Base-by-base conservation (phyloP, 2,888 invertebrate genomes). In the Amblyjoppa fuscipennis region DNA sequence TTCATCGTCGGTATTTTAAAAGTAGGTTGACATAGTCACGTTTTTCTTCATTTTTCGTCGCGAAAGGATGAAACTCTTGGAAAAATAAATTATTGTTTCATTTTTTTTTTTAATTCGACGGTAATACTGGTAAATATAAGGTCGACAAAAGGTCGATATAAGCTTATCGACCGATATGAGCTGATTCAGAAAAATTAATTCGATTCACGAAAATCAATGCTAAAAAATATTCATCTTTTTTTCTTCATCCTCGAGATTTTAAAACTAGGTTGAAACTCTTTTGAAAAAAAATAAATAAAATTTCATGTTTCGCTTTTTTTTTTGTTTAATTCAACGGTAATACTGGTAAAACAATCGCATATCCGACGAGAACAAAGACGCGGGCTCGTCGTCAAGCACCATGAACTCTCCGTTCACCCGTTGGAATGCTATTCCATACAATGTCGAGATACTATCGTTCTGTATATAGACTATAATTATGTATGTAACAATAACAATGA, bases 351-450 rank as follows among this genome's bases (percentile, higher is more conserved):
- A 88, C 87, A 88, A 89, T 89, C 81, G 76, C 68, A 81, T 74
- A 76, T 16, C 59, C 73, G 84, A 79, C 82, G 53, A 74, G 13
- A 59, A 13, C 75, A 82, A 77, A 71, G 83, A 81, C 82, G 71
- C 53, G 28, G 61, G 64, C 53, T 87, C 84, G 82, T 73, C 78
- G 77, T 81, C 81, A 86, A 90, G 88, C 89, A 89, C 88, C 89
- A 86, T 86, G 73, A 88, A 88, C 71, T 86, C 80, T 87, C 83
- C 69, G 66, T 85, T 84, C 84, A 78, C 71, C 76, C 82, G 85
- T 77, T 89, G 91, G 91, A 91, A 92, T 91, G 90, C 90, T 78
- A 87, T 85, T 88, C 86, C 86, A 87, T 87, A 88, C 87, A 73
- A 82, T 85, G 82, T 76, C 61, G 80, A 76, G 51, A 66, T 73